Percentiles rank a stretch among this genome's conserved stretches.
Evolutionary conservation across 2,797 vertebrate genomes (phyloP).

Genomic region (Micrastur ruficollis): DNA sequence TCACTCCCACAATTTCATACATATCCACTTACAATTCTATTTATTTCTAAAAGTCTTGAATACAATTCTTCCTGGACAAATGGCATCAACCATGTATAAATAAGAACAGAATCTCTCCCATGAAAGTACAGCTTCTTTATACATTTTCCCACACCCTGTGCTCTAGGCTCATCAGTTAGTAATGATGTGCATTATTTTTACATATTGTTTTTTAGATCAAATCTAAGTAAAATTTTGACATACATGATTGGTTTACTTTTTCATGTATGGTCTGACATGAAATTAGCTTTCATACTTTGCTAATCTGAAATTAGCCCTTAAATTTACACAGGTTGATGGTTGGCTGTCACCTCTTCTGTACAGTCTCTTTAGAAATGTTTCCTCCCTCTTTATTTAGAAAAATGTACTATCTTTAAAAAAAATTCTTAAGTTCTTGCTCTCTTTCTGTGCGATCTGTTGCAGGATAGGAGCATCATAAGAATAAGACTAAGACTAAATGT

Average conservation of each 20-base stretch:
- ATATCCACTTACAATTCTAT: background rate
- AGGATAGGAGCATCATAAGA: background rate
- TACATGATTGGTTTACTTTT: background rate
- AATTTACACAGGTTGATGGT: background rate
- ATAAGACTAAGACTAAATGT: background rate
- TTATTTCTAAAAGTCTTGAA: constrained; percentile 5
- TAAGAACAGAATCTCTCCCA: background rate
- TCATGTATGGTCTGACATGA: background rate
- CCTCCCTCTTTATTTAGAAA: background rate
- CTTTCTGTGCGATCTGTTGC: background rate
- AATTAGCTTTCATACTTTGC: background rate
- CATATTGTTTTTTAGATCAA: background rate
- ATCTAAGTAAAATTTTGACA: background rate
- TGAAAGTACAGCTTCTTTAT: background rate
- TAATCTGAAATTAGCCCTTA: background rate
- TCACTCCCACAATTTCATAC: background rate
- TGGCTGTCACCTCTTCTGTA: background rate
- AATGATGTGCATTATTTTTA: background rate
- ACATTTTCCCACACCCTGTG: background rate
- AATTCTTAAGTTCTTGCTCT: background rate
- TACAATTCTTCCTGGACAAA: background rate
- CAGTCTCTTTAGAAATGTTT: background rate
- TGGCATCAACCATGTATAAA: background rate
- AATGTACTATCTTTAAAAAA: background rate
- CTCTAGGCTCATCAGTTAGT: background rate